Evolutionary conservation across 2,113 vertebrate species (phyloP).

Genomic region (Larimichthys crocea): DNA sequence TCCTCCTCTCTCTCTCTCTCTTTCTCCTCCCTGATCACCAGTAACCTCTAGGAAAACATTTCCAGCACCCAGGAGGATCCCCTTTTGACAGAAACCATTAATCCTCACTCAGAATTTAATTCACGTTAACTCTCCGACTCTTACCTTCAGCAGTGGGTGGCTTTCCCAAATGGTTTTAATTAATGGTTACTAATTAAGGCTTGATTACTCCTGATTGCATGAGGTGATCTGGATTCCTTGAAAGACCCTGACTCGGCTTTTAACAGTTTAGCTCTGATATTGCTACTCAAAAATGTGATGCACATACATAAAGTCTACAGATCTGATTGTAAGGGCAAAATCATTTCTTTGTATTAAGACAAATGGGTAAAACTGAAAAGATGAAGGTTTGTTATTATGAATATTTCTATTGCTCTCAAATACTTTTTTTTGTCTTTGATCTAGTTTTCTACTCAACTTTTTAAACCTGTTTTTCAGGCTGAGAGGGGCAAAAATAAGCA

Average conservation of each 20-base stretch:
- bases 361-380: background rate
- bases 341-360: background rate
- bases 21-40: constrained; percentile 26
- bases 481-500: background rate
- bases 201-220: constrained; percentile 25
- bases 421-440: background rate
- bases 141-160: constrained; percentile 26
- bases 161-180: constrained; percentile 33
- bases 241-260: background rate
- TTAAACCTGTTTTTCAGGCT: background rate
- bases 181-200: constrained; percentile 46
- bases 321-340: background rate
- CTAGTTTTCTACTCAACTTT: background rate
- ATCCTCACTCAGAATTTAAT: constrained; percentile 51
- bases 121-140: constrained; percentile 29
- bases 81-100: constrained; percentile 57
- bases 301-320: background rate
- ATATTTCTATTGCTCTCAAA: background rate
- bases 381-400: background rate
- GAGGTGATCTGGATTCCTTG: background rate
- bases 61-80: constrained; percentile 42
- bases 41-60: constrained; percentile 60
- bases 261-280: background rate
- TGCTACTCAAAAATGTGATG: background rate
- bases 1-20: background rate